Conservation (phyloP, 1,140 invertebrate species). For the Diachasma alloeum region DNA sequence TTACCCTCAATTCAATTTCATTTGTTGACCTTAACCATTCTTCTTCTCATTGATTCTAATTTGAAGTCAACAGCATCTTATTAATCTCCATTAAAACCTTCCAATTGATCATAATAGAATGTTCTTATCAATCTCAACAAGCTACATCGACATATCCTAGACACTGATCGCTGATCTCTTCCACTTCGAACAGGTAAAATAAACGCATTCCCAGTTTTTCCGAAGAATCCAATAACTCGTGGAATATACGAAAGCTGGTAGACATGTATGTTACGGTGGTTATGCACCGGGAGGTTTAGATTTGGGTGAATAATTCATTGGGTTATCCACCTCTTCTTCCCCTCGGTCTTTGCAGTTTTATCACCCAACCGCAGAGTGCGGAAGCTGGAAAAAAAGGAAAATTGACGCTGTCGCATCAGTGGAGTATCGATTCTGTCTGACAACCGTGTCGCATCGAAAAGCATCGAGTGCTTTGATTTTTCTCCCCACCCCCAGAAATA, state of each 20-base stretch:
- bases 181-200: constrained; percentile 72
- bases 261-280: not conserved
- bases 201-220: not conserved
- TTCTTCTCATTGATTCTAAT: no score
- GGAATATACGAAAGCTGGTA: not conserved
- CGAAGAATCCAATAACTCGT: constrained; percentile 2
- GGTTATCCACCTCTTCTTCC: not conserved
- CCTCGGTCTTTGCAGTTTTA: not conserved
- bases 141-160: constrained; percentile 72
- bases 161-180: constrained; percentile 68
- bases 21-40: no score
- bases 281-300: not conserved
- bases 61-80: no score
- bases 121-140: no score
- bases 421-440: constrained; percentile 13
- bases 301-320: constrained; percentile 5
- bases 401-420: not conserved
- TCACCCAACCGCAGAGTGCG: not conserved
- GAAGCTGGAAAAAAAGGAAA: not conserved
- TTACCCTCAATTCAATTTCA: no score
- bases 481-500: not conserved
- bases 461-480: not conserved
- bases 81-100: no score
- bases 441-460: not conserved
- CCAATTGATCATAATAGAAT: no score